Base-by-base conservation (phyloP, 2,888 invertebrate genomes). In the Lasioglossum figueresi region DNA sequence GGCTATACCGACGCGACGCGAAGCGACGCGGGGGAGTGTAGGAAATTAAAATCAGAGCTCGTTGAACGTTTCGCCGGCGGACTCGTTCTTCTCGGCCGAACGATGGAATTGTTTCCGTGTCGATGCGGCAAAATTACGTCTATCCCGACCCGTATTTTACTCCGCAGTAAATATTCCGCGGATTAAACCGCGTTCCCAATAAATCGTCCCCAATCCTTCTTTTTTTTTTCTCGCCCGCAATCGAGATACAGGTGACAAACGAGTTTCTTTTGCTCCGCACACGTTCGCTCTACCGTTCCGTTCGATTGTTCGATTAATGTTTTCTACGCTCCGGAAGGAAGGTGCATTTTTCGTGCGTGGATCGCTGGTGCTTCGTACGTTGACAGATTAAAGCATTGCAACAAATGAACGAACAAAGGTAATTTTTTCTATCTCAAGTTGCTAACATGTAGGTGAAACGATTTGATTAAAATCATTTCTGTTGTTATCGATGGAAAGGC, bases 11-110 rank as follows among this genome's bases (percentile, higher is more conserved):
- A 14, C 45, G 56, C 63, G 31, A 63, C 23, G n/a, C 40, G 40
- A 40, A 1, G 40, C 70, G 37, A 14, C 37, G 56, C 63, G 19
- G 56, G 78, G 74, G 34, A 80, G 70, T 27, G 76, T 75, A 87
- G 80, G 88, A 89, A 89, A 88, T 89, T 79, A 88, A 89, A 87
- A 86, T 86, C 86, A 87, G 52, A 81, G 81, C 87, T 81, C 76
- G 85, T 80, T 87, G 52, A 79, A 80, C 78, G 66, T 77, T 82
- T 76, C 31, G 31, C 59, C 31, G 66, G 27, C 10, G 43, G 27
- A 63, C 63, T 63, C 63, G 31, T 63, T 68, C 63, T 68, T 68
- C 68, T 68, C 68, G 63, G 23, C 19, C 52, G 34, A 37, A 75
- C n/a, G 68, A 34, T 31, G 59, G 23, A 19, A 40, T 59, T 68